Percentiles rank a stretch among this genome's conserved stretches.
Conservation (phyloP, 2,888 invertebrate genomes). For the Conchocele bisecta region DNA sequence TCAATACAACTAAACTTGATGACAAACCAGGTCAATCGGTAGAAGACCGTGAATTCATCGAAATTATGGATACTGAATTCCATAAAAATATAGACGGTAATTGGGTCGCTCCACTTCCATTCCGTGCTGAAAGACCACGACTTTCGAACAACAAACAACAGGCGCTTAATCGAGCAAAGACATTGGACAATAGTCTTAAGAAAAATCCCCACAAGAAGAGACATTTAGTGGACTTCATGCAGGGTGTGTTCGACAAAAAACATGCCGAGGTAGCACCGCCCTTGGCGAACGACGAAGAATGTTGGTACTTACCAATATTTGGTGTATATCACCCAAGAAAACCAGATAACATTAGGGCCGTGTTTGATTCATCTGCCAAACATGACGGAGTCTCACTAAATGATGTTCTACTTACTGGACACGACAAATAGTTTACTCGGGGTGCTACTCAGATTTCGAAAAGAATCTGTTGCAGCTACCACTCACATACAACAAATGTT, state of each 20-base stretch:
- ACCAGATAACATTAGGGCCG: conserved; percentile 27
- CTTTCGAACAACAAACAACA: conserved; percentile 38
- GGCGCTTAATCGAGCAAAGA: conserved; percentile 23
- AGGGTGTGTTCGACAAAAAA: conserved; percentile 25
- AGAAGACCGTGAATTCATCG: conserved; percentile 20
- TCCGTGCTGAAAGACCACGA: not conserved
- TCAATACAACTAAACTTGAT: too few species aligned
- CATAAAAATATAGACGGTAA: conserved; percentile 3
- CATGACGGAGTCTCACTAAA: not conserved
- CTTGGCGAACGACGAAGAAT: not conserved
- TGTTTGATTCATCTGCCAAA: conserved; percentile 43
- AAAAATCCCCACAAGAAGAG: conserved; percentile 5
- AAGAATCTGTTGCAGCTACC: conserved; percentile 4
- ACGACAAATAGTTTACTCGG: conserved; percentile 24
- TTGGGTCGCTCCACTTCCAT: conserved; percentile 44
- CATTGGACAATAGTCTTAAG: not conserved
- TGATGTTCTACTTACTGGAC: not conserved
- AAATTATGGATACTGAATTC: conserved; percentile 14
- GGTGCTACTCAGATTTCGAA: conserved; percentile 19
- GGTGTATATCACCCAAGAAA: conserved; percentile 32
- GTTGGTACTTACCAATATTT: conserved; percentile 39
- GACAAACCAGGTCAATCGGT: conserved; percentile 10
- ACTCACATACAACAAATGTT: conserved; percentile 32
- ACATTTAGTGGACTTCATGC: conserved; percentile 26
- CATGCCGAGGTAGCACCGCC: conserved; percentile 51